Conservation (phyloP, 2,113 vertebrate genomes). For the Microcebus jonahi region DNA sequence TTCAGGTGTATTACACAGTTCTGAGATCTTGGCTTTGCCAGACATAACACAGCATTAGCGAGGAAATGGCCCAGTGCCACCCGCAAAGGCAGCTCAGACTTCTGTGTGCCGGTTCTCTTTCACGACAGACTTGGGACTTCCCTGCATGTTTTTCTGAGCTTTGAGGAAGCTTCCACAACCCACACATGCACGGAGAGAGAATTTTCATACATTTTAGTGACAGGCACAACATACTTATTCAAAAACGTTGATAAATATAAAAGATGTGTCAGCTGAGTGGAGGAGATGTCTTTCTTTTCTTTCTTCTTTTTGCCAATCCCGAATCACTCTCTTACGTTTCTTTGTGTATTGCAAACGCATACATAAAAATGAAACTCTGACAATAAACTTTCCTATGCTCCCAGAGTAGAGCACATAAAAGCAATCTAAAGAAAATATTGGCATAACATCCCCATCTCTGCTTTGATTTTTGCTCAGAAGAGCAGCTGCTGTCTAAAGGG, state of each 20-base stretch:
- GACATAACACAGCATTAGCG: not conserved
- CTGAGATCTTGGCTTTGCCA: not conserved
- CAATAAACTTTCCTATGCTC: not conserved
- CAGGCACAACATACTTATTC: not conserved
- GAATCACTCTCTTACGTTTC: not conserved
- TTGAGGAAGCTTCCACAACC: not conserved
- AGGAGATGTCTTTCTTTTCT: not conserved
- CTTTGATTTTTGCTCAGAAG: not conserved
- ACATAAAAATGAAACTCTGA: not conserved
- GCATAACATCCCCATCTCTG: too few relatives aligned
- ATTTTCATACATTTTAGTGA: not conserved
- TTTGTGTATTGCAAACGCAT: not conserved
- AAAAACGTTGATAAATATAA: not conserved
- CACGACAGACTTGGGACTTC: rapidly evolving
- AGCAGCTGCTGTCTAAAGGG: not conserved
- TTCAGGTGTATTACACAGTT: not conserved
- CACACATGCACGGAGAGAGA: rapidly evolving
- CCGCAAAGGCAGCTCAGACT: not conserved
- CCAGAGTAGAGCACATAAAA: not conserved
- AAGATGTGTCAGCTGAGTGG: not conserved
- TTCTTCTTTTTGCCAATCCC: not conserved
- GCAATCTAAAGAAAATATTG: not conserved
- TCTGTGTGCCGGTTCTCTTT: not conserved
- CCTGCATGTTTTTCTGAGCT: not conserved
- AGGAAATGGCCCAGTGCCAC: not conserved